These are phyloP conservation scores for Caenorhabditis wallacei DNA, from an alignment of 2,888 invertebrate genomes.

Conservation along the genomic window DNA sequence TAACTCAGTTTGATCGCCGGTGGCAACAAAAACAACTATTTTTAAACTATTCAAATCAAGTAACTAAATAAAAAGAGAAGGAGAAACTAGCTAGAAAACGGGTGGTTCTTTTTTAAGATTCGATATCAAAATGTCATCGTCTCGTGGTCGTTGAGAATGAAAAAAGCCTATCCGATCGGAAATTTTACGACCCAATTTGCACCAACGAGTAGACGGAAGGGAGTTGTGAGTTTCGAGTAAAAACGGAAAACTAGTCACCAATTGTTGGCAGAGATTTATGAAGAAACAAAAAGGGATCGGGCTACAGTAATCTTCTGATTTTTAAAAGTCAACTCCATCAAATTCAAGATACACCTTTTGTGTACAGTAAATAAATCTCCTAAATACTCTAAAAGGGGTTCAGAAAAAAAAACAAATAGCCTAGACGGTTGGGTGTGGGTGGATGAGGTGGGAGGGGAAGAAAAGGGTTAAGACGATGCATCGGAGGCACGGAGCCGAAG, in stretches of 20 bases:
- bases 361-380: no score
- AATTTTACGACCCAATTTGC: slow-evolving; percentile 56
- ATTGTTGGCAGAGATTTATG: slow-evolving; percentile 14
- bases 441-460: not conserved
- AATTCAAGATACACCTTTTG: no score
- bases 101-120: not conserved
- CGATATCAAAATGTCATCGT: not conserved
- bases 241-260: slow-evolving; percentile 15
- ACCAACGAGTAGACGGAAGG: slow-evolving; percentile 24
- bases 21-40: slow-evolving; percentile 6
- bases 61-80: slow-evolving; percentile 1
- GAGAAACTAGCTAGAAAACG: not conserved
- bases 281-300: slow-evolving; percentile 16
- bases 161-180: slow-evolving; percentile 51
- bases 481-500: not conserved
- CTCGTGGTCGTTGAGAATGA: not conserved
- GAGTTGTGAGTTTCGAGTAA: slow-evolving; percentile 11
- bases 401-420: no score
- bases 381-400: no score
- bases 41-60: not conserved
- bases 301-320: no score
- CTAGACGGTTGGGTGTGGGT: no score
- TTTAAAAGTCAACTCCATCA: no score
- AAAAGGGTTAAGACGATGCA: slow-evolving; percentile 6
- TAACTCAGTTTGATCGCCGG: slow-evolving; percentile 34